A percentile compares a stretch with the other conserved stretches of the same genome.
phyloP scores from a whole-genome alignment of 2,888 invertebrate genomes.

The Chromoteleia sp. region DNA sequence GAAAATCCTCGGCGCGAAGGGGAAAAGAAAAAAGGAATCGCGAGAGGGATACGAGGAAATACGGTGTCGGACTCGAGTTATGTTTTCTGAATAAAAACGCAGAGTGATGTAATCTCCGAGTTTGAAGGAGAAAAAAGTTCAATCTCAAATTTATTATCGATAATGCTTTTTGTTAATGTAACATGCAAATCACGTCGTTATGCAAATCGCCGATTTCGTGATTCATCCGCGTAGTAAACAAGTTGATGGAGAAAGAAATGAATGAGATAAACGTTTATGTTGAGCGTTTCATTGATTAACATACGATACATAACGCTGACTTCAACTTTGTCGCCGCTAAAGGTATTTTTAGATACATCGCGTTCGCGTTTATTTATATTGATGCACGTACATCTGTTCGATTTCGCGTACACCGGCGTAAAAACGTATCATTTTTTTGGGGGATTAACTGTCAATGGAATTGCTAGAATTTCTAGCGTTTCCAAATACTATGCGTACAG shows the following conservation, averaged over 20 bases:
- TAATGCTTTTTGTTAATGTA: conserved; percentile 49
- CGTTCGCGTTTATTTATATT: neutral
- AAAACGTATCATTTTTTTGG: no score
- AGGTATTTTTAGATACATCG: conserved; percentile 3
- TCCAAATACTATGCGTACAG: conserved; percentile 7
- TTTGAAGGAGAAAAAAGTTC: neutral
- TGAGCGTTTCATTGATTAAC: conserved; percentile 49
- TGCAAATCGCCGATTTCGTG: conserved; percentile 38
- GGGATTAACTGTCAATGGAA: no score
- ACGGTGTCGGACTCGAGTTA: conserved; percentile 1
- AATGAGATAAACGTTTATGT: conserved; percentile 43
- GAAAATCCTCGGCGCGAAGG: neutral
- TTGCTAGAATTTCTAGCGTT: no score
- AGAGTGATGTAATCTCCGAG: conserved; percentile 17
- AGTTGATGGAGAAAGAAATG: conserved; percentile 34
- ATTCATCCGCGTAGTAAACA: conserved; percentile 53
- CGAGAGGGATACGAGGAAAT: neutral
- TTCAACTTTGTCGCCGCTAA: neutral
- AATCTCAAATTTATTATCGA: conserved; percentile 32
- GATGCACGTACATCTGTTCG: no score
- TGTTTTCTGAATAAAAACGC: conserved; percentile 40
- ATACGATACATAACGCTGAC: conserved; percentile 43
- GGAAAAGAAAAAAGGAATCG: neutral
- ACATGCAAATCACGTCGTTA: conserved; percentile 31
- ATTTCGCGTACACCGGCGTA: no score